phyloP scores from a whole-genome alignment of 2,797 vertebrate species.

The Halcyon chelicuti region DNA sequence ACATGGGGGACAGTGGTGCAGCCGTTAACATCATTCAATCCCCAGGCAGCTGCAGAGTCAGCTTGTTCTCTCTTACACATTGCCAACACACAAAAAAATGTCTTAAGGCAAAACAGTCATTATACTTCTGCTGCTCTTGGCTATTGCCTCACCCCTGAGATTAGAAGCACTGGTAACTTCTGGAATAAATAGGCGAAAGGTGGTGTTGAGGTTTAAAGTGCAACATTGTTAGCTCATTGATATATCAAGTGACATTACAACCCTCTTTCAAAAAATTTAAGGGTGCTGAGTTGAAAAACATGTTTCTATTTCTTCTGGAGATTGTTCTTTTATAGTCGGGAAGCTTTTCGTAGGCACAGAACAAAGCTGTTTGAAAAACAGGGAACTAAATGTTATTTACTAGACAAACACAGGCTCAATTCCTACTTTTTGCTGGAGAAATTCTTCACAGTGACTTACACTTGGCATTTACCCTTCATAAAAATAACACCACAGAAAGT shows the following conservation, averaged over 20 bases:
- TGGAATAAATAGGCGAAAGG: neutral
- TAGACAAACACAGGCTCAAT: neutral
- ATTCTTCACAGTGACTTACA: neutral
- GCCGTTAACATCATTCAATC: rapidly evolving
- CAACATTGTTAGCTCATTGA: neutral
- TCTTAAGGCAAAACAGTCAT: neutral
- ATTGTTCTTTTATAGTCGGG: neutral
- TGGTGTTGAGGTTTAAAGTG: neutral
- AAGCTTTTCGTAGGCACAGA: neutral
- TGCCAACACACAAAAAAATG: neutral
- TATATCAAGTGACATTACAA: neutral
- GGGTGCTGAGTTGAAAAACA: neutral
- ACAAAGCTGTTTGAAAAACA: neutral
- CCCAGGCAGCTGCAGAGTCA: neutral
- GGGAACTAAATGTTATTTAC: neutral
- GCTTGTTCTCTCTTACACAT: neutral
- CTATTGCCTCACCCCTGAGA: neutral
- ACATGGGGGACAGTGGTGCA: neutral
- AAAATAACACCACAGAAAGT: neutral
- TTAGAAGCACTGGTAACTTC: neutral
- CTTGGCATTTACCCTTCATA: neutral
- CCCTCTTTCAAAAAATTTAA: neutral
- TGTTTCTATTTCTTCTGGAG: neutral
- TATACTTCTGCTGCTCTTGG: neutral
- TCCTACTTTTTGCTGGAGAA: neutral